Base-by-base conservation (phyloP, 2,113 vertebrate genomes). In the Gymnogyps californianus region DNA sequence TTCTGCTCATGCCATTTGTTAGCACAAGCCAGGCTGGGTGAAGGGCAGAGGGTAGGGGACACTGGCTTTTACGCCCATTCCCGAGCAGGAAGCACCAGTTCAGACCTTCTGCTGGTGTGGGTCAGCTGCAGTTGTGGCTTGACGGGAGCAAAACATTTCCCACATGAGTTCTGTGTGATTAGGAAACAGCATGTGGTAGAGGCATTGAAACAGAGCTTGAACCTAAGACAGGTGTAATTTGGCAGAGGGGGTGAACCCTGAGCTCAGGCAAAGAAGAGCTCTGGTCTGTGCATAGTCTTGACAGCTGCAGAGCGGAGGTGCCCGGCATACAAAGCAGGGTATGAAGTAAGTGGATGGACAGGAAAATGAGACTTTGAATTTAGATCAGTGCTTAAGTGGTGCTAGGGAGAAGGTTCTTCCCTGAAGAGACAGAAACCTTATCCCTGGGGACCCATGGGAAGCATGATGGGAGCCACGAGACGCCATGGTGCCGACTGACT, bases 401-500 rank as follows among this genome's bases (percentile, higher is more conserved):
- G 8, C 20, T 57, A 13, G 11, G 24, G 29, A 69, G 19, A 34
- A 78, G 0, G 3, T 16, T 85, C 16, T 69, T 81, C 32, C 17
- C 16, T 20, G 9, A 4, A 55, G 51, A 34, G 16, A 22, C 20
- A 62, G 81, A 62, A 83, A 44, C 2, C 1, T 83, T 18, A 11
- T 19, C 5, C 13, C 20, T 38, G 36, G 3, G 13, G 11, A 52
- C 4, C 4, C 42, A 13, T 0, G 0, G 16, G 67, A 21, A 49
- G 6, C 26, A 40, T 0, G 0, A 10, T 2, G 1, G 46, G 34
- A 91, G 11, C 51, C n/a, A 44, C 0, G 0, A 2, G 7, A 17
- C 32, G 13, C 42, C 1, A 0, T 10, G 5, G 28, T 64, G 20
- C 26, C 10, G 6, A 34, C 46, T 17, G 58, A 9, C n/a, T 32